Base-by-base conservation (phyloP, 2,888 invertebrate genomes). In the Stenotaenia linearis region DNA sequence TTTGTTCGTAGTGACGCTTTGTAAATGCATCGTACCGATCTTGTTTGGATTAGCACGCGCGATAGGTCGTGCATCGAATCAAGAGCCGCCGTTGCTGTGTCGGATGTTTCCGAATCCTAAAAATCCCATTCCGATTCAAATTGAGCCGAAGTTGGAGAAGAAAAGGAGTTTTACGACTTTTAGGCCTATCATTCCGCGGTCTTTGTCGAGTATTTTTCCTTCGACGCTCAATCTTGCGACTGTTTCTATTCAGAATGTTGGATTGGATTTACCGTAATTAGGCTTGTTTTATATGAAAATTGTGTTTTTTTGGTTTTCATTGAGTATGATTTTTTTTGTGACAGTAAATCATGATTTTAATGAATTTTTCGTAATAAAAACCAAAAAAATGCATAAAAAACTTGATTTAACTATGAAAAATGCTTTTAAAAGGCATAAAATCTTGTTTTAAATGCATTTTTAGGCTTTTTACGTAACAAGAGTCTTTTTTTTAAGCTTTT, bases 181-280 rank as follows among this genome's bases (percentile, higher is more conserved):
- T 84, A 89, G 96, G 77, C 92, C 95, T 0, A 97, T 97, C 75
- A 94, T 98, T 85, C 97, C 97, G 0, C 90, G 96, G 37, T 96
- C 96, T 23, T 88, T 97, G 83, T 97, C 96, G 0, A 83, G 83
- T 10, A 84, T 82, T 35, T 82, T 84, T 35, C 83, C 82, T n/a
- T 78, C 82, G n/a, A 79, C 79, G 18, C 61, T 79, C 12, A 80
- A 81, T 40, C 23, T 80, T 9, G 77, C 79, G 77, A 45, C 80
- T 1, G 30, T 77, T 28, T 69, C 79, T 15, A 81, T 81, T n/a
- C 80, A 80, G 9, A 82, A 82, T 30, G 81, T 81, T 12, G 82
- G 82, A n/a, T 76, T 81, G 10, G 81, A 82, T 78, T 61, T 82
- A n/a, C 79, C 78, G 15, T 80, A 78, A n/a, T n/a, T n/a, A n/a